These are phyloP conservation scores for Pectinophora gossypiella DNA, from an alignment of 1,140 invertebrate genomes.

Conservation along the genomic window DNA sequence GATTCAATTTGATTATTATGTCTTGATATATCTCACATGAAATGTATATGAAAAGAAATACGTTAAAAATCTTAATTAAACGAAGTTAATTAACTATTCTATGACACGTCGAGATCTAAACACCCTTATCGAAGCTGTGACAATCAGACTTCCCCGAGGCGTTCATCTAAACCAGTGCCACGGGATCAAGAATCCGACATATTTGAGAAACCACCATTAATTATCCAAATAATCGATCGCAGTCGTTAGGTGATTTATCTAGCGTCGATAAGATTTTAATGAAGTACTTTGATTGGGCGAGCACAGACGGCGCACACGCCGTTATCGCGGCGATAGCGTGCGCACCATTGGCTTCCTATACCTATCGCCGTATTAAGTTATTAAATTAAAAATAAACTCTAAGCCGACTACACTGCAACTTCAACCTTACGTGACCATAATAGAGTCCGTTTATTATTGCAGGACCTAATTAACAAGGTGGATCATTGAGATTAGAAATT, in stretches of 20 bases:
- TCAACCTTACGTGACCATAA: conserved; percentile 27
- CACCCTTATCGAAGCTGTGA: not conserved
- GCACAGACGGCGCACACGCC: conserved; percentile 45
- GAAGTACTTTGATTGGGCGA: conserved; percentile 73
- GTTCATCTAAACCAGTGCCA: not conserved
- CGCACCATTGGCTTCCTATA: conserved; percentile 62
- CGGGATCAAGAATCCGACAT: conserved; percentile 51
- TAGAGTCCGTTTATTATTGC: conserved; percentile 29
- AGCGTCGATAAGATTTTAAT: conserved; percentile 73
- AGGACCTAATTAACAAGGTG: conserved; percentile 58
- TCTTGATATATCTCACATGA: no score
- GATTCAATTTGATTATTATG: no score
- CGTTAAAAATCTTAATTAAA: no score
- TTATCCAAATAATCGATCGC: conserved; percentile 72
- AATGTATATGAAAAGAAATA: no score
- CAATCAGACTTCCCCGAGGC: not conserved
- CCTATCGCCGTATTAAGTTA: conserved; percentile 68
- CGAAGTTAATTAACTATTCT: no score
- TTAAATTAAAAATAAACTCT: conserved; percentile 72
- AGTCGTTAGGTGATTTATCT: conserved; percentile 72
- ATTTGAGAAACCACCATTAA: conserved; percentile 64
- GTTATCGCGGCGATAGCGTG: conserved; percentile 60
- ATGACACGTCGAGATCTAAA: no score
- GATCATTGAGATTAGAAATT: conserved; percentile 72
- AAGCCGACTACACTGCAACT: conserved; percentile 20